Evolutionary conservation across 2,888 invertebrate genomes (phyloP), one percentile per base, ranked within the genome.

Genomic region (Catocala fraxini): DNA sequence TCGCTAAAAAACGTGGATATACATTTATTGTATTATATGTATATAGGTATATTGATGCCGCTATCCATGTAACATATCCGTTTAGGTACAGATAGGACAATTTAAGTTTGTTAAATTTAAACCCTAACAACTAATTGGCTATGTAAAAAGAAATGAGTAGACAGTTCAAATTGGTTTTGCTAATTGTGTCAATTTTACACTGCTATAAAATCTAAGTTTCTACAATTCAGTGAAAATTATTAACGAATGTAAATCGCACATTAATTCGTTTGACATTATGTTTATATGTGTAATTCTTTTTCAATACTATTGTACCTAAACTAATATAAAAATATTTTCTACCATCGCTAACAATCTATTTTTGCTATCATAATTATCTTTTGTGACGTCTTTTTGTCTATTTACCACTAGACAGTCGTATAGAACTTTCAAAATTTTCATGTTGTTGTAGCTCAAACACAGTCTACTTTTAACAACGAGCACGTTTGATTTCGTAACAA

Each of bases 401-500:
- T 34, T 11, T 25, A 6, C 10, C 39, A 47, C 13, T 56, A 55
- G 34, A 25, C 25, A 25, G 25, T 25, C 25, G 9, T 56, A 41
- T 12, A 35, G 25, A 55, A 35, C 33, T 69, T 35, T 63, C 15
- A 3, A 15, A 48, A 35, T 49, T 61, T 51, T 46, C 39, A 25
- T 42, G 51, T 52, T 15, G 11, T 52, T 63, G 52, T 60, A 47
- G 45, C 55, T 61, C 59, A 57, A 51, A 57, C 58, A 52, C 34
- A 49, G 60, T 60, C 59, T 54, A 61, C 35, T 64, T 63, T 56
- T 64, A 57, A 53, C 51, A 63, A 53, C 48, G 52, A 35, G 60
- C 59, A 51, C 56, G 25, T 25, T 56, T 53, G 33, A 63, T 71
- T 52, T 70, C 57, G 57, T 68, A 60, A 52, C 60, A 51, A 49